phyloP scores from a whole-genome alignment of 1,140 invertebrate genomes.

The Armadillidium nasatum region DNA sequence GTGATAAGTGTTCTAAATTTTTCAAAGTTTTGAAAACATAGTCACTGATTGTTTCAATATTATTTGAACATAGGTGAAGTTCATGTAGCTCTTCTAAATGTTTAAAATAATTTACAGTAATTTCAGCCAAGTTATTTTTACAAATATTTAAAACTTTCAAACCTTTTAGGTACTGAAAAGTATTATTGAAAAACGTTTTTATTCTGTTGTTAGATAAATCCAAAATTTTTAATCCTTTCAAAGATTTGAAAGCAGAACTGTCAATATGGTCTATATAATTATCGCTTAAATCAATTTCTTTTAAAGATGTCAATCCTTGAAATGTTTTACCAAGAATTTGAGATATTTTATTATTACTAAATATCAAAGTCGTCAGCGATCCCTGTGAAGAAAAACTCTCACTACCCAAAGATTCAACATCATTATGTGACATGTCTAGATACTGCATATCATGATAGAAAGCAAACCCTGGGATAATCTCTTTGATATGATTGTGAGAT shows the following conservation, averaged over 20 bases:
- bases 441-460: conserved; percentile 39
- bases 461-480: conserved; percentile 34
- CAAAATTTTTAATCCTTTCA: conserved; percentile 33
- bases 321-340: conserved; percentile 38
- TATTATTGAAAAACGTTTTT: conserved; percentile 33
- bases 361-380: conserved; percentile 33
- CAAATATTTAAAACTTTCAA: conserved; percentile 36
- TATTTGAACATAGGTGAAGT: conserved; percentile 41
- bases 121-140: conserved; percentile 39
- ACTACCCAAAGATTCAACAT: conserved; percentile 39
- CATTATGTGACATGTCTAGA: conserved; percentile 41
- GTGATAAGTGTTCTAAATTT: conserved; percentile 30
- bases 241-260: conserved; percentile 36
- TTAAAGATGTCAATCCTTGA: conserved; percentile 37
- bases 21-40: conserved; percentile 34
- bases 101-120: conserved; percentile 35
- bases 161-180: conserved; percentile 35
- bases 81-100: conserved; percentile 38
- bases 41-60: conserved; percentile 32
- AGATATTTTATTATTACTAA: conserved; percentile 43
- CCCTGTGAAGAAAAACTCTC: conserved; percentile 38
- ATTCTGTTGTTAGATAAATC: conserved; percentile 42
- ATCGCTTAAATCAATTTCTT: conserved; percentile 37
- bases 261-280: conserved; percentile 43
- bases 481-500: conserved; percentile 41